A percentile compares a stretch with the other conserved stretches of the same genome.
phyloP scores from a whole-genome alignment of 2,888 invertebrate genomes.

The Rapana venosa region DNA sequence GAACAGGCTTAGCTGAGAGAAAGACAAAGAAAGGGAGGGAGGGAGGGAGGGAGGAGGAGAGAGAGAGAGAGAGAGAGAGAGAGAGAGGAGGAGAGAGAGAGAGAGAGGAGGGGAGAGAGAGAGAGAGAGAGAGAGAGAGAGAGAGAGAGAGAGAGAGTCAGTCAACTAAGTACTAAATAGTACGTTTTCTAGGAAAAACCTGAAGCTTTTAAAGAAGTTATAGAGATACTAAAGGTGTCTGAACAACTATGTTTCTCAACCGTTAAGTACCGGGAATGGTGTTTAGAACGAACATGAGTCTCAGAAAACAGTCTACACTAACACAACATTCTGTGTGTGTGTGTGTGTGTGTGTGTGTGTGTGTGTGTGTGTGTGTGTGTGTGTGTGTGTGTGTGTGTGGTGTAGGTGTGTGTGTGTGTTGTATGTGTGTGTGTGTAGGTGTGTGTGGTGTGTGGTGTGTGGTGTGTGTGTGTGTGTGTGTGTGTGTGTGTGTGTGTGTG shows the following conservation, averaged over 20 bases:
- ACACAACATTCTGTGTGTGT: neutral
- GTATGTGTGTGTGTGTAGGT: slow-evolving; percentile 20
- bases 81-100: neutral
- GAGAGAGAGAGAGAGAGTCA: neutral
- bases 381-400: neutral
- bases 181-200: no score
- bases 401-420: neutral
- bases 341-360: slow-evolving; percentile 1
- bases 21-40: neutral
- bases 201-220: no score
- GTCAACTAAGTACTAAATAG: no score
- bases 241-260: no score
- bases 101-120: neutral
- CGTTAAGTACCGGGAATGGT: no score
- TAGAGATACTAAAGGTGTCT: no score
- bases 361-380: neutral
- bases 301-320: no score
- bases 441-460: no score
- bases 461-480: neutral
- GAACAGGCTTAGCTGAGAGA: no score
- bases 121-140: neutral
- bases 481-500: slow-evolving; percentile 24
- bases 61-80: slow-evolving; percentile 11
- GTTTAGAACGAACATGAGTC: no score
- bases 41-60: neutral